These are phyloP conservation scores for Thrips palmi DNA, from an alignment of 1,140 invertebrate species.

Conservation along the genomic window DNA sequence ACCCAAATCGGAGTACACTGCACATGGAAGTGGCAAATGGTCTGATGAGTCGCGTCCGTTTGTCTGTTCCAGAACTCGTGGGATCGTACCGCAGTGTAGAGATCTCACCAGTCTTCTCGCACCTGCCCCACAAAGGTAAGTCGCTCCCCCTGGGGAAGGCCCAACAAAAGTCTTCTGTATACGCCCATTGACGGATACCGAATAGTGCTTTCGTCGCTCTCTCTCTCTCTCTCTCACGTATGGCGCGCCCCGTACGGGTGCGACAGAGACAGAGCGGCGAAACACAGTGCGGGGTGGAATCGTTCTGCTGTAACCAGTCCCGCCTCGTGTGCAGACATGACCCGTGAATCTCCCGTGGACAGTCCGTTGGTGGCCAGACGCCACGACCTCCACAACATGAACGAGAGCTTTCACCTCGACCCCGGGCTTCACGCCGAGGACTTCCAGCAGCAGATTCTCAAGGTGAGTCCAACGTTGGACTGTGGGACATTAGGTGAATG, in stretches of 20 bases:
- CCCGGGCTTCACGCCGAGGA: conserved; percentile 24
- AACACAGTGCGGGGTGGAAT: no score
- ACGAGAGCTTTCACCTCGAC: conserved; percentile 15
- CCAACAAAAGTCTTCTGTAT: background rate
- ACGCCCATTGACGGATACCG: conserved; percentile 4
- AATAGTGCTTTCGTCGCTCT: background rate
- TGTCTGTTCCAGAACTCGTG: conserved; percentile 34
- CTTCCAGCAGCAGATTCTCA: conserved; percentile 31
- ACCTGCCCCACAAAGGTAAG: conserved; percentile 31
- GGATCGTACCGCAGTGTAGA: conserved; percentile 30
- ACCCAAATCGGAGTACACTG: no score
- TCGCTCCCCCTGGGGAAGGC: background rate
- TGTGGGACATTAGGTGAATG: background rate
- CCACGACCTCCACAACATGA: conserved; percentile 23
- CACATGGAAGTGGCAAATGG: no score
- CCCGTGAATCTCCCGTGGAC: conserved; percentile 30
- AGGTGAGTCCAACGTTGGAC: conserved; percentile 13
- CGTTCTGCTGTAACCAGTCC: no score
- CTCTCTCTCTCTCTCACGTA: conserved; percentile 9
- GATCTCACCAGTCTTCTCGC: conserved; percentile 31
- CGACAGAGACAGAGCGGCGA: no score
- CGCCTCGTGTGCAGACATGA: conserved; percentile 34
- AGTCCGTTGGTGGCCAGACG: conserved; percentile 30
- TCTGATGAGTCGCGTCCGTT: no score
- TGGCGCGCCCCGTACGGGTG: no score